Evolutionary conservation across 1,140 invertebrate genomes (phyloP), one percentile per base, ranked within the genome.

Genomic region (Formica exsecta): DNA sequence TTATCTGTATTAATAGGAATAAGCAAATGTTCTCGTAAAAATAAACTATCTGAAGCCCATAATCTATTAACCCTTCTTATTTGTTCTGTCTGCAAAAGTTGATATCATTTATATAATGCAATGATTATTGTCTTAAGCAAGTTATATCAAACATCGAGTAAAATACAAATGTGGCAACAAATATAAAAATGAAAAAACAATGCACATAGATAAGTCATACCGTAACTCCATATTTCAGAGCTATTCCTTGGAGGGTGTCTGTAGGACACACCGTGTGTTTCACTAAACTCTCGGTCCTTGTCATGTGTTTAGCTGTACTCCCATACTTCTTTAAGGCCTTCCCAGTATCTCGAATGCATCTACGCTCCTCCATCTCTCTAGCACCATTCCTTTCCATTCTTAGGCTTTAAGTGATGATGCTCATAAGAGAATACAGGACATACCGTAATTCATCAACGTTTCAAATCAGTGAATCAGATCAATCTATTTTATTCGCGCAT

Each of bases 161-260:
- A 80, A n/a, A 41, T 92, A 91, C 91, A 92, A 44, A 44, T 44
- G 41, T 86, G 41, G n/a, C 16, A 88, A 91, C 87, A 87, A 87
- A 62, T 59, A 41, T 64, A 57, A 66, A 61, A 85, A 81, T 66
- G 2, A 48, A 54, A 76, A 29, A 3, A 11, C 57, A 32, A 36
- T 13, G 2, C 0, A 0, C 4, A 19, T 29, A 16, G 1, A 61
- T 16, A 7, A 38, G 57, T 8, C 41, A 96, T 96, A 99, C 98
- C 93, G 98, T 98, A 90, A 98, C 97, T 93, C 98, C 97, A 96
- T 99, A 99, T 96, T 98, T 98, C 44, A 99, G 96, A 32, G 98
- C 98, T 88, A 99, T 97, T 90, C 98, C 98, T 96, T 98, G 98
- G 83, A 99, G 95, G n/a, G 98, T 99, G 94, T 99, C 98, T 22